A percentile compares a stretch with the other conserved stretches of the same genome.
Evolutionary conservation across 2,113 vertebrate genomes (phyloP).

Genomic region (Chrysemys picta): DNA sequence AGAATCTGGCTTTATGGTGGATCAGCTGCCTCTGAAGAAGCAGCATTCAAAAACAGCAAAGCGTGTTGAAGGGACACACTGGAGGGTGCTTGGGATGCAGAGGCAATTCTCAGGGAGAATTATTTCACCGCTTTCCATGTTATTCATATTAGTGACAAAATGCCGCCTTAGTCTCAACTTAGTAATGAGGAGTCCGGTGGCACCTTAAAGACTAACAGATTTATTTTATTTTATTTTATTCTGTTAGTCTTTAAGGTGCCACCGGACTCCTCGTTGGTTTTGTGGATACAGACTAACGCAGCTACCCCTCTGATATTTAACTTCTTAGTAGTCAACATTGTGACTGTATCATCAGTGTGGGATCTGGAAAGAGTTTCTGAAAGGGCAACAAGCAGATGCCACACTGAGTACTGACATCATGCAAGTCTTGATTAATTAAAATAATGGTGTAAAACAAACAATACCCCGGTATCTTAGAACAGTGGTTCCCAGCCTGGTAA

Average conservation of each 20-base stretch:
- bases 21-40: conserved; percentile 69
- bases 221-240: too few relatives aligned
- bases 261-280: too few relatives aligned
- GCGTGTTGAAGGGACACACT: conserved; percentile 22
- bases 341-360: not conserved
- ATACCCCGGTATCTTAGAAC: not conserved
- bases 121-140: not conserved
- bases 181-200: too few relatives aligned
- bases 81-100: conserved; percentile 28
- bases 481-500: not conserved
- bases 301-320: not conserved
- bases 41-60: conserved; percentile 65
- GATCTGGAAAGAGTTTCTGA: not conserved
- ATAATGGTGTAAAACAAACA: conserved; percentile 1
- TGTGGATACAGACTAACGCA: too few relatives aligned
- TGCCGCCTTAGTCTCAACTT: conserved; percentile 36
- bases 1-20: conserved; percentile 53
- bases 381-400: not conserved
- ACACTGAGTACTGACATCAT: not conserved
- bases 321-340: conserved; percentile 35
- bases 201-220: too few relatives aligned
- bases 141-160: conserved; percentile 45
- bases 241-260: too few relatives aligned
- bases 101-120: conserved; percentile 41
- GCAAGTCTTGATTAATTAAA: not conserved